Base-by-base conservation (phyloP, 2,797 vertebrate species). In the Scomberomorus guttatus region DNA sequence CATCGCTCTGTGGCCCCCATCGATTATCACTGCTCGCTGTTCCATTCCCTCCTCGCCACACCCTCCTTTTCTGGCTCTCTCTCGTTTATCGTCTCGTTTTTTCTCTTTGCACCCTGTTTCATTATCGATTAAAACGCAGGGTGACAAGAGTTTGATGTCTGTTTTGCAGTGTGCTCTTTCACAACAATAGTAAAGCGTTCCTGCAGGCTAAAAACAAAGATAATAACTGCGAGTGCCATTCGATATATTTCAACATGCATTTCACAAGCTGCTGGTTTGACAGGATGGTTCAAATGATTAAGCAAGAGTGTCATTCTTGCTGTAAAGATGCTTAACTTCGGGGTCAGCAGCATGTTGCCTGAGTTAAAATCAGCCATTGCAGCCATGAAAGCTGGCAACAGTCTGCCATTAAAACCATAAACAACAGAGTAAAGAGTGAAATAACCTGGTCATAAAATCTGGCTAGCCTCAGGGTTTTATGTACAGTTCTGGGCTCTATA, bases 381-480 rank as follows among this genome's bases (percentile, higher is more conserved):
- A 87, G 87, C 82, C 87, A 88, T 86, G 78, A 93, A 91, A 90
- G 84, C 82, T 86, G 88, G 89, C 86, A 93, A 86, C 65, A 72
- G 86, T 76, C 66, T 82, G 69, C 87, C 87, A 91, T 90, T 90
- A 90, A 84, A 86, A 86, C 84, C 83, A 93, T 94, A 94, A 94
- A 94, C 87, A 91, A 93, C 89, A 84, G 82, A 81, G 79, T 71
- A 76, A 50, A 72, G 74, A 82, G 87, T 84, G 77, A 90, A 93
- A 88, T 88, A 89, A 90, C 87, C 85, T 83, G 86, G 86, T 80
- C 88, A 83, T 94, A 91, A 93, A 93, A 90, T 76, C 74, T 80
- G 58, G 58, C 84, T 84, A 75, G 77, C 86, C 85, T 76, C 78
- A 44, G 59, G 76, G 81, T 89, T 92, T 95, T 92, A 95, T 93